Evolutionary conservation across 1,140 invertebrate species (phyloP), one percentile per base, ranked within the genome.

Genomic region (Cherax quadricarinatus): DNA sequence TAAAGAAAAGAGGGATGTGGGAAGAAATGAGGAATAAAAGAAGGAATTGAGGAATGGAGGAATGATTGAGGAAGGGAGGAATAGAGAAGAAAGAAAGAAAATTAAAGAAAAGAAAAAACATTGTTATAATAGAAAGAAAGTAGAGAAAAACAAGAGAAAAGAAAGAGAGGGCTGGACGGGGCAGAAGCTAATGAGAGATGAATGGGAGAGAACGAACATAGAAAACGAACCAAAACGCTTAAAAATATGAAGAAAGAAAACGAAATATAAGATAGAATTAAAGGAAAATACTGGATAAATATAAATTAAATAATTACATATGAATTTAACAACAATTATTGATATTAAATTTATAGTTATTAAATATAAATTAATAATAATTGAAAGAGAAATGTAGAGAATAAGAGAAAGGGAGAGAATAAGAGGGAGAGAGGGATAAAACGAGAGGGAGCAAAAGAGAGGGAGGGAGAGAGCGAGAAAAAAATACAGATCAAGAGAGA

Each of bases 1-100:
- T 57, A 57, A 66, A 49, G n/a, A 57, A 85, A n/a, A 78, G 70
- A 87, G 86, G 78, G 86, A 87, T 7, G 73, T 48, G 10, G 51
- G 51, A 51, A 87, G 86, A 78, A 70, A 87, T 41, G 24, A 30
- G 30, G 70, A 9, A 12, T 4, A 30, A 48, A 49, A 51, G 66
- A 53, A 51, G 48, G 30, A 78, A 0, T 41, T 41, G 30, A 41
- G 30, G 21, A 78, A 57, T 51, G 70, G 48, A 57, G 4, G 70
- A 87, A 66, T 51, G 6, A 51, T 24, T 41, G 41, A 75, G 60
- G 30, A 51, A 73, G 85, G 51, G 70, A 41, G 60, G 48, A 49
- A 18, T 60, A 6, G n/a, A 75, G 73, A 16, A 66, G 30, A 41
- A 41, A 21, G 18, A 9, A 24, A 85, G 57, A 24, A 66, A n/a